A percentile compares a stretch with the other conserved stretches of the same genome.
Evolutionary conservation across 2,797 vertebrate genomes (phyloP).

Genomic region (Morelia viridis): DNA sequence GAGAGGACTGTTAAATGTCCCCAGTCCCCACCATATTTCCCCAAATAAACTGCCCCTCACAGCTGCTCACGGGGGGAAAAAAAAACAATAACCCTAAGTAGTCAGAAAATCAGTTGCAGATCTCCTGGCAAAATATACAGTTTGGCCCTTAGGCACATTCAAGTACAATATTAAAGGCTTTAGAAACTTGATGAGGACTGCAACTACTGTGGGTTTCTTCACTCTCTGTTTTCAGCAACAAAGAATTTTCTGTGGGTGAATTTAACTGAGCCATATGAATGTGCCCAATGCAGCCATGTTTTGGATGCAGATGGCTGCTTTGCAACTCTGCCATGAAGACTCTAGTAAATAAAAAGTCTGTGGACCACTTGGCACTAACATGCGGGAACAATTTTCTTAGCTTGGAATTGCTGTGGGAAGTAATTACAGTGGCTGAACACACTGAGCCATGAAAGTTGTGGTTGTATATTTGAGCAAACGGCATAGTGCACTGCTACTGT

Average conservation of each 20-base stretch:
- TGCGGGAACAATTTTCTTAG: conserved; percentile 67
- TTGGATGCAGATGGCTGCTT: conserved; percentile 39
- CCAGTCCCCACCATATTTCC: neutral
- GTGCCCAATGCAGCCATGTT: neutral
- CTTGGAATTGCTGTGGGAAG: conserved; percentile 54
- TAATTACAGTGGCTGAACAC: conserved; percentile 50
- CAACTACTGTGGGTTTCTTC: neutral
- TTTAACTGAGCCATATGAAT: neutral
- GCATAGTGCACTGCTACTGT: conserved; percentile 46
- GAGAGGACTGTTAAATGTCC: neutral
- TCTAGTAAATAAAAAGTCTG: conserved; percentile 46
- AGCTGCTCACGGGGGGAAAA: too few relatives aligned
- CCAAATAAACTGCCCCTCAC: neutral
- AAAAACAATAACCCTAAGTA: neutral
- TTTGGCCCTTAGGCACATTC: neutral
- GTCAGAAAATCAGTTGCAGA: neutral
- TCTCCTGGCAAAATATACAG: neutral
- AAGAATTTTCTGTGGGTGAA: conserved; percentile 5
- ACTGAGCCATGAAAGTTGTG: conserved; percentile 44
- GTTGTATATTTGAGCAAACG: conserved; percentile 44
- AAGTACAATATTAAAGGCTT: neutral
- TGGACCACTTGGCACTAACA: conserved; percentile 57
- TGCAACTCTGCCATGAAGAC: neutral
- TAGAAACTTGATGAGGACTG: neutral
- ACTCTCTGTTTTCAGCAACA: conserved; percentile 11